These are phyloP conservation scores for Epistrophe eligans DNA, from an alignment of 2,888 invertebrate genomes.

Conservation along the genomic window DNA sequence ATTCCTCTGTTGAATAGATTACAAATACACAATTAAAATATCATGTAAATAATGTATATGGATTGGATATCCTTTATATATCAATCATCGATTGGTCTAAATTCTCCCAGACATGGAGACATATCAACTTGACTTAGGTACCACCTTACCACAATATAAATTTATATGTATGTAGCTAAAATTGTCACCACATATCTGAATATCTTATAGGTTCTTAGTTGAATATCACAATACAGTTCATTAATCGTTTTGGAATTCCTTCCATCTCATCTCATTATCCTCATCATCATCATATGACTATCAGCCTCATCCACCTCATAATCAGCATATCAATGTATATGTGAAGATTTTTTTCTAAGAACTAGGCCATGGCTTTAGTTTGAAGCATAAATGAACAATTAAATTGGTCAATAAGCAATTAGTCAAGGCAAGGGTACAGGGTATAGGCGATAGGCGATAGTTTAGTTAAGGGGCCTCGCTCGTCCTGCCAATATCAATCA, in stretches of 20 bases:
- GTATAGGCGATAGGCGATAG: not conserved
- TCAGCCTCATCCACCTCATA: not conserved
- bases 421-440: conserved; percentile 1
- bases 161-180: not conserved
- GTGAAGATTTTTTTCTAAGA: not conserved
- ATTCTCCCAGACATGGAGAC: not conserved
- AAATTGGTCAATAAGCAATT: conserved; percentile 60
- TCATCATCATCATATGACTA: not conserved
- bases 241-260: not conserved
- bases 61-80: conserved; percentile 2
- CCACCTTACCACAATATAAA: not conserved
- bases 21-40: no score
- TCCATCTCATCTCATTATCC: no score
- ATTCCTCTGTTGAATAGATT: not conserved
- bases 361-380: not conserved
- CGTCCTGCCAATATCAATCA: conserved; percentile 47
- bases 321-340: conserved; percentile 19
- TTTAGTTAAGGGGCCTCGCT: not conserved
- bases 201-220: not conserved
- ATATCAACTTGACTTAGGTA: conserved; percentile 1
- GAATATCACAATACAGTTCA: conserved; percentile 28
- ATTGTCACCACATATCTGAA: not conserved
- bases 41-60: not conserved
- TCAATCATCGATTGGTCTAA: conserved; percentile 16
- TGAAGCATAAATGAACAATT: conserved; percentile 45